Conservation (phyloP, 2,888 invertebrate genomes). For the Penaeus monodon region DNA sequence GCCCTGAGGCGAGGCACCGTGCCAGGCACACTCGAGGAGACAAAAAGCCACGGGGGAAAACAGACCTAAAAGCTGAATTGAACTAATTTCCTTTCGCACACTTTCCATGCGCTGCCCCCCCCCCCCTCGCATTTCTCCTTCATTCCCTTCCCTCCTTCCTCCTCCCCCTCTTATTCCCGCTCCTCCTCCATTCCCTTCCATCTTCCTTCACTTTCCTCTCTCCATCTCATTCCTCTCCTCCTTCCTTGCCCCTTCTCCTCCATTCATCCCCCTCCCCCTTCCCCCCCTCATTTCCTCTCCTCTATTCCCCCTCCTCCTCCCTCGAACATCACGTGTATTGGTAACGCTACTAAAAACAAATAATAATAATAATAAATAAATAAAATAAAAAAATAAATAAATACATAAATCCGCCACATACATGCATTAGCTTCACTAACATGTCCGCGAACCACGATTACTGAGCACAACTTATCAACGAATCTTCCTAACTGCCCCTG, state of each 20-base stretch:
- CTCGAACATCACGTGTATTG: too few species aligned
- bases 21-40: neutral
- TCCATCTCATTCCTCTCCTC: neutral
- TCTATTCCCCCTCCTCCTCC: too few species aligned
- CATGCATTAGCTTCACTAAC: too few species aligned
- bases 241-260: neutral
- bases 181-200: neutral
- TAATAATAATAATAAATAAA: too few species aligned
- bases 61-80: too few species aligned
- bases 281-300: neutral
- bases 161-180: neutral
- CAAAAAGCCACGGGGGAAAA: neutral
- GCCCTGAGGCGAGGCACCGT: neutral
- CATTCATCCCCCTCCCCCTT: neutral
- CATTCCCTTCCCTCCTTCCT: neutral
- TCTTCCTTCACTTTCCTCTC: neutral
- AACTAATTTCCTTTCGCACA: neutral
- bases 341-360: too few species aligned
- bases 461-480: too few species aligned
- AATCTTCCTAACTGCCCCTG: too few species aligned
- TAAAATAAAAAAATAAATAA: too few species aligned
- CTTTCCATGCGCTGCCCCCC: neutral
- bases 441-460: too few species aligned
- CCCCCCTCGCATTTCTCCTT: neutral
- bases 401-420: too few species aligned